Evolutionary conservation across 2,888 invertebrate species (phyloP).

Genomic region (Druceiella hillmani): DNA sequence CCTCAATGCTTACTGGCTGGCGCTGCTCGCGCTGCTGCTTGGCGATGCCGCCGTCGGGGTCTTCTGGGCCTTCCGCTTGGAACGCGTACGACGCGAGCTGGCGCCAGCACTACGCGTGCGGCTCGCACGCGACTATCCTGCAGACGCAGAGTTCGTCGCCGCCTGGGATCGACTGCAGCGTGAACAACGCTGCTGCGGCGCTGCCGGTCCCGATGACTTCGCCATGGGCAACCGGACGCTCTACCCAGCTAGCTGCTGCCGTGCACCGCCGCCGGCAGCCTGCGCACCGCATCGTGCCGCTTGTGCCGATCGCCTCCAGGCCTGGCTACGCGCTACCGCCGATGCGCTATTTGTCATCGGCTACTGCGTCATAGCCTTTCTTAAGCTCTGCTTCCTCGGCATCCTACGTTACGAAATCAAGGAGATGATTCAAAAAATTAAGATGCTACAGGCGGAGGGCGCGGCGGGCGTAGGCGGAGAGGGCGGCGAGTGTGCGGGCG

Average conservation of each 20-base stretch:
- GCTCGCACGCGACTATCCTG: conserved; percentile 64
- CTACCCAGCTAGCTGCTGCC: conserved; percentile 44
- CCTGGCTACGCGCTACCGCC: conserved; percentile 73
- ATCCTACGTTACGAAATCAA: conserved; percentile 82
- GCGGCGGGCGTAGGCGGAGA: conserved; percentile 49
- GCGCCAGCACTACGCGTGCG: conserved; percentile 60
- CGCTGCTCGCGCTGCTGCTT: conserved; percentile 70
- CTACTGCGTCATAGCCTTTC: conserved; percentile 84
- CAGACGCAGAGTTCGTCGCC: conserved; percentile 65
- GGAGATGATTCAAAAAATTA: conserved; percentile 89
- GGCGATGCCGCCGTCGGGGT: conserved; percentile 81
- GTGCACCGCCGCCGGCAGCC: conserved; percentile 33
- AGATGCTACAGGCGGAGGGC: conserved; percentile 65
- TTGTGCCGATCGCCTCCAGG: conserved; percentile 67
- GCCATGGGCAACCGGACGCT: conserved; percentile 41
- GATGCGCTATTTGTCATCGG: conserved; percentile 77
- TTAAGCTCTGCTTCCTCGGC: conserved; percentile 84
- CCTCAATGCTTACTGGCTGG: conserved; percentile 79
- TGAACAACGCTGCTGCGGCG: conserved; percentile 75
- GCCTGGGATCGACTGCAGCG: conserved; percentile 74
- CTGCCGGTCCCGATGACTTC: conserved; percentile 57
- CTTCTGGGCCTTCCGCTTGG: conserved; percentile 79
- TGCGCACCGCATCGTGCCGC: conserved; percentile 53
- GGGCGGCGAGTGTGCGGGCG: conserved; percentile 42
- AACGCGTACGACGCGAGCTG: conserved; percentile 68